Conservation (phyloP, 2,113 vertebrate species). For the Spermophilus dauricus region DNA sequence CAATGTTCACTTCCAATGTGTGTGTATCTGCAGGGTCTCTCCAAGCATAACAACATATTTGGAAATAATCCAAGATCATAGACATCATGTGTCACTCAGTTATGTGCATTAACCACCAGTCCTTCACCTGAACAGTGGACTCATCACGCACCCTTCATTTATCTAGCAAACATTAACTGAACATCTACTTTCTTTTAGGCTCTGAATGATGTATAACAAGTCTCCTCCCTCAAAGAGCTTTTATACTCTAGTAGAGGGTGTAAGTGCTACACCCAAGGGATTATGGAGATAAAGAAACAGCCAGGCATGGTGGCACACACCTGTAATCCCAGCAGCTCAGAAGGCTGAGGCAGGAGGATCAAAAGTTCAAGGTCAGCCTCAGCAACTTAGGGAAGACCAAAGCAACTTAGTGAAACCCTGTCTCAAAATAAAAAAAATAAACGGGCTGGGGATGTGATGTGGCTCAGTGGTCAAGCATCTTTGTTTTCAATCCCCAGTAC, state of each 20-base stretch:
- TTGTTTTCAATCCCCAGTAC: too few relatives aligned
- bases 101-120: not conserved
- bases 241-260: not conserved
- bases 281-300: not conserved
- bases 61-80: slow-evolving; percentile 44
- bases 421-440: too few relatives aligned
- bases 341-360: not conserved
- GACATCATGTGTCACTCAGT: not conserved
- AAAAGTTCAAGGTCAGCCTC: not conserved
- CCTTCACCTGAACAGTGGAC: slow-evolving; percentile 39
- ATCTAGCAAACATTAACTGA: slow-evolving; percentile 23
- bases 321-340: not conserved
- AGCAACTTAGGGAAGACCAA: too few relatives aligned
- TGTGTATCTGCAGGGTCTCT: not conserved
- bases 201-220: not conserved
- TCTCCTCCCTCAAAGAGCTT: not conserved
- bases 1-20: not conserved
- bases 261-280: not conserved
- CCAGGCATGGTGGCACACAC: not conserved
- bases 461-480: too few relatives aligned
- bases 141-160: not conserved
- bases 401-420: too few relatives aligned
- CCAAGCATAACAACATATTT: not conserved
- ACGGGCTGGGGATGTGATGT: too few relatives aligned
- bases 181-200: not conserved